phyloP scores from a whole-genome alignment of 2,113 vertebrate genomes.

The Jaculus jaculus region DNA sequence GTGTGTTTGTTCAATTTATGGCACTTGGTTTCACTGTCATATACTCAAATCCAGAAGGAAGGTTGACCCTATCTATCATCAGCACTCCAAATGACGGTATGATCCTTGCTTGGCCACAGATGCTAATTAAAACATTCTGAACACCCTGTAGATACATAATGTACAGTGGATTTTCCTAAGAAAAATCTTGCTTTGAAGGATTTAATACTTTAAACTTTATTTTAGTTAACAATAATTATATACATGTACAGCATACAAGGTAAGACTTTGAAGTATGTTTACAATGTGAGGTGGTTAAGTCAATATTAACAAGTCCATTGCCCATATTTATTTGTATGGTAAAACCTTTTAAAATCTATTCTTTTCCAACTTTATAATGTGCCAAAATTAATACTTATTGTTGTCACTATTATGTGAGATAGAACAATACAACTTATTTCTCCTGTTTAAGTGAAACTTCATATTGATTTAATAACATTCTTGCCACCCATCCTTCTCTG shows the following conservation, averaged over 20 bases:
- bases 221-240: not conserved
- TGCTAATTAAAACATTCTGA: not conserved
- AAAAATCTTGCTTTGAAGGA: conserved; percentile 2
- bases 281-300: not conserved
- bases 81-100: not conserved
- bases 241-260: not conserved
- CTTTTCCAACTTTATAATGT: not conserved
- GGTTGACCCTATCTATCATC: not conserved
- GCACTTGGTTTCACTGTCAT: not conserved
- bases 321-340: not conserved
- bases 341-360: not conserved
- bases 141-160: not conserved
- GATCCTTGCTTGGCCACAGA: not conserved
- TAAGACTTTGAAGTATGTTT: not conserved
- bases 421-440: not conserved
- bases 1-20: not conserved
- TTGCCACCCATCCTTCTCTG: not conserved
- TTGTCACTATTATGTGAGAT: not conserved
- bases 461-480: no score
- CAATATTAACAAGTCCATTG: not conserved
- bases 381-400: not conserved
- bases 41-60: not conserved
- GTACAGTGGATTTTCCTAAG: not conserved
- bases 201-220: not conserved
- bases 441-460: no score